These are phyloP conservation scores for Aricia artaxerxes DNA, from an alignment of 2,888 invertebrate genomes.

Conservation along the genomic window DNA sequence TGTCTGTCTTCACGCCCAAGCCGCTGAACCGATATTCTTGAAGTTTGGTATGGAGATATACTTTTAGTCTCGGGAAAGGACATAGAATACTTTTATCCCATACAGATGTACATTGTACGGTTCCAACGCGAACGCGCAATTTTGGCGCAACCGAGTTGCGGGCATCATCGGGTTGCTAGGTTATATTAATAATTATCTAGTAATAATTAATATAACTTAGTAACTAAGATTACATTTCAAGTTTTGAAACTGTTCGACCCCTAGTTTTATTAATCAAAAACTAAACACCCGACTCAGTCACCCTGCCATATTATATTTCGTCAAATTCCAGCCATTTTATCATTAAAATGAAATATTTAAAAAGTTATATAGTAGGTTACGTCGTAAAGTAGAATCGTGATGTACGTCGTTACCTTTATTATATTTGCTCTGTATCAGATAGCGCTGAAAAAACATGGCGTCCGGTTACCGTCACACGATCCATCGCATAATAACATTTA, in stretches of 20 bases:
- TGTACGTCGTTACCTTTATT: conserved; percentile 47
- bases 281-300: background rate
- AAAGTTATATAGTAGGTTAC: background rate
- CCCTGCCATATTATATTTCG: background rate
- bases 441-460: conserved; percentile 50
- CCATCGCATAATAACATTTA: conserved; percentile 34
- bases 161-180: too few species aligned
- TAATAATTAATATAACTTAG: too few species aligned
- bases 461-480: conserved; percentile 49
- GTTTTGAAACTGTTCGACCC: background rate
- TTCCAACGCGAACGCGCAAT: too few species aligned
- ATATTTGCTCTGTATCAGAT: conserved; percentile 54
- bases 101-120: too few species aligned
- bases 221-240: background rate
- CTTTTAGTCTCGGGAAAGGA: too few species aligned
- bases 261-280: background rate
- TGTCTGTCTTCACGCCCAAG: too few species aligned
- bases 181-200: too few species aligned
- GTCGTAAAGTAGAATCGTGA: conserved; percentile 37
- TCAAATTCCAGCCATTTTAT: background rate
- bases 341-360: background rate
- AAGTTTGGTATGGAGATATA: too few species aligned
- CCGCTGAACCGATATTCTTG: too few species aligned
- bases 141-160: too few species aligned
- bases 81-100: too few species aligned